Evolutionary conservation across 2,113 vertebrate genomes (phyloP), one percentile per base, ranked within the genome.

Genomic region (Sitta europaea): DNA sequence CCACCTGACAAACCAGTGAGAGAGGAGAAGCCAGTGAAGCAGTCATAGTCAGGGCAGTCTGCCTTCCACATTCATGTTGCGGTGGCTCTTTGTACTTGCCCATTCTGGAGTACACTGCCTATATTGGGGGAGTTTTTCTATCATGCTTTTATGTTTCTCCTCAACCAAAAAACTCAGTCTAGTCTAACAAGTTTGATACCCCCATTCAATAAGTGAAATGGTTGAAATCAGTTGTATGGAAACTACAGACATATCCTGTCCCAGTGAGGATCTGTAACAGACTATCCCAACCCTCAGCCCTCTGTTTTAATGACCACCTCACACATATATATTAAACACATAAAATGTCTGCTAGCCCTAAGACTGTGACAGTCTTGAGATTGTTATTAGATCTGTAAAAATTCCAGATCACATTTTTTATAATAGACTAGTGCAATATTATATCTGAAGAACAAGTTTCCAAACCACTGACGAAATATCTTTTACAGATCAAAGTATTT

Each of bases 11-110:
- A 84, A 53, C 1, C 22, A 12, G 11, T 38, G 43, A 27, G 31
- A 72, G 48, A 84, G 38, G 13, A 77, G 24, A 42, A 85, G 38
- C 20, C 57, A 72, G 8, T 16, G 23, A 42, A 68, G 36, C 15
- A 80, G 21, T 27, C 51, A 51, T 1, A n/a, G 25, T n/a, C 50
- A 29, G 10, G 15, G 14, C 6, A 3, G 21, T 23, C 63, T 77
- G 63, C 35, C 21, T 83, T 43, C 70, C 67, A 51, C 54, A 5
- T 24, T 71, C 1, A 0, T 2, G 0, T 24, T 51, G 35, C 15
- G 35, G 18, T 55, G 10, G 13, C 21, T 92, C 23, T 58, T 65
- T 47, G 11, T 47, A 51, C 11, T 83, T 70, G 35, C 14, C 14
- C 33, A 5, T 33, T 51, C 9, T 75, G 45, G 13, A 57, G 40